Base-by-base conservation (phyloP, 2,113 vertebrate genomes). In the Sisor rabdophorus region DNA sequence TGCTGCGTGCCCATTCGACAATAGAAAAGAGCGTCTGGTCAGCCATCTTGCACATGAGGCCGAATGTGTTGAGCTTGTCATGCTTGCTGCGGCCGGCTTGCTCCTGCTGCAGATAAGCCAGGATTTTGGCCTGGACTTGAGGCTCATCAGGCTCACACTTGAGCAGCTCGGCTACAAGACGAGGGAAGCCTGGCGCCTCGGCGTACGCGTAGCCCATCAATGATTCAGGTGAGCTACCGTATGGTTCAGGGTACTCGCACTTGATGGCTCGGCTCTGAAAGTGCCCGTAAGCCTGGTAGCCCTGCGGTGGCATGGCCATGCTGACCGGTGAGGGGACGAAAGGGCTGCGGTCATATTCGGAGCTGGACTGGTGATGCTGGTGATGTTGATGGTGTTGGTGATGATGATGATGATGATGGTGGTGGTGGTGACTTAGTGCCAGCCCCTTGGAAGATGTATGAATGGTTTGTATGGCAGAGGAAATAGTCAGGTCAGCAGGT, bases 1-100 rank as follows among this genome's bases (percentile, higher is more conserved):
- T 99, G 90, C 97, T 97, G 85, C 97, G 92, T 30, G 97, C 97
- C 97, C 97, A 99, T 85, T 98, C 97, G 10, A 98, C 97, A 26
- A 99, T 98, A 84, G 97, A 96, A 93, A 98, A 99, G 75, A 98
- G 94, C 0, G 97, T 99, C 87, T 98, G 97, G 88, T 99, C 96
- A 0, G 97, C 97, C 97, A 99, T 98, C 93, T 99, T 98, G 87
- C 97, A 99, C 95, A 99, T 96, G 65, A 99, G 95, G 77, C 96
- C 97, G 30, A 99, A 98, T 0, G 95, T 96, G 89, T 96, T 96
- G 88, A 98, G 95, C 89, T 95, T 96, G 82, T 99, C 97, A 0
- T 98, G 96, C 79, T 95, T 97, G 89, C 94, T 90, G 58, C 97
- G 92, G 85, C 91, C 94, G 17, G 95, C 95, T 88, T 99, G 96